Percentiles rank a stretch among this genome's conserved stretches.
These are phyloP conservation scores for Andrena dorsata DNA, from an alignment of 2,888 invertebrate genomes.

Conservation along the genomic window DNA sequence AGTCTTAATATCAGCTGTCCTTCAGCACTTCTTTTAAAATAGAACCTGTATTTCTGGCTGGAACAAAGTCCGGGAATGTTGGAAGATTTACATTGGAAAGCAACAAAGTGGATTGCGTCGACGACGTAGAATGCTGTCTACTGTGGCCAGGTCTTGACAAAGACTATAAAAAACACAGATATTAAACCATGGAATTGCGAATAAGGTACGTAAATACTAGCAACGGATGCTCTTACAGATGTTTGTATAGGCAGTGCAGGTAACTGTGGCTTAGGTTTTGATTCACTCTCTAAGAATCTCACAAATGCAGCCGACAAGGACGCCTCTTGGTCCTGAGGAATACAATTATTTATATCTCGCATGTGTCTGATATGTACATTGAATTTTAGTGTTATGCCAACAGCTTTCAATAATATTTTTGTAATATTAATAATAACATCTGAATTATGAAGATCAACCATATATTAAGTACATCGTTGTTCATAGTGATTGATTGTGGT, in stretches of 20 bases:
- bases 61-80: conserved; percentile 87
- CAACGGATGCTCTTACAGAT: conserved; percentile 74
- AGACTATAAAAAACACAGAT: conserved; percentile 66
- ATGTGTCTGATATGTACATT: background rate
- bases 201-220: background rate
- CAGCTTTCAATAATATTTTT: too few species aligned
- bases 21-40: conserved; percentile 88
- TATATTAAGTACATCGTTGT: too few species aligned
- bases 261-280: conserved; percentile 88
- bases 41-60: conserved; percentile 87
- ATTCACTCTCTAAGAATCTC: conserved; percentile 93
- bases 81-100: conserved; percentile 86
- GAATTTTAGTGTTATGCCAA: too few species aligned
- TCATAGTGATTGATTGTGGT: too few species aligned
- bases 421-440: too few species aligned
- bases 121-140: conserved; percentile 82
- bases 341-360: conserved; percentile 48
- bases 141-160: conserved; percentile 80
- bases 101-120: conserved; percentile 85
- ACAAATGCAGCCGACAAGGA: conserved; percentile 91
- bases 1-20: conserved; percentile 85
- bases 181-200: background rate
- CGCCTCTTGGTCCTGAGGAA: conserved; percentile 83
- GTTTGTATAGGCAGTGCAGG: conserved; percentile 86
- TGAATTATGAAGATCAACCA: too few species aligned